phyloP scores from a whole-genome alignment of 2,113 vertebrate genomes.

The Trachemys scripta region DNA sequence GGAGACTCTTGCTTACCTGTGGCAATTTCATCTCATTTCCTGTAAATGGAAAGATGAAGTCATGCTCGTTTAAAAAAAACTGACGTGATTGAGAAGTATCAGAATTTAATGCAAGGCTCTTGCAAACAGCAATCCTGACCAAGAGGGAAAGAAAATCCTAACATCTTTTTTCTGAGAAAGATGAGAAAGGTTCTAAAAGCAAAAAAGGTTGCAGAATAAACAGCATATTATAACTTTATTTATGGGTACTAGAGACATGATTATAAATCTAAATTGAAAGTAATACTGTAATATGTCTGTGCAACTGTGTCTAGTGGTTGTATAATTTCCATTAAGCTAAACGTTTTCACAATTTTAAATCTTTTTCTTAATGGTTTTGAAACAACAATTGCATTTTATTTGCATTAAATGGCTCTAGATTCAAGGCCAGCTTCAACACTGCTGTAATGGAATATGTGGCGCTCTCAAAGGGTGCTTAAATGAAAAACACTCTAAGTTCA shows the following conservation, averaged over 20 bases:
- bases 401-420: not conserved
- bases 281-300: not conserved
- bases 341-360: not conserved
- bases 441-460: not conserved
- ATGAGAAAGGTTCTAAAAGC: not conserved
- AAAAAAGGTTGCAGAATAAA: not conserved
- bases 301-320: not conserved
- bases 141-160: not conserved
- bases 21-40: slow-evolving; percentile 11
- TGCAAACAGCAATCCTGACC: not conserved
- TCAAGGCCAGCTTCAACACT: not conserved
- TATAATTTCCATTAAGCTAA: not conserved
- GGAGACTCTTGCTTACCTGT: not conserved
- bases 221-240: not conserved
- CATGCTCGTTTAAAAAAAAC: not conserved
- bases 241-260: not conserved
- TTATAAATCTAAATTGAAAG: not conserved
- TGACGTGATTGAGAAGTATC: not conserved
- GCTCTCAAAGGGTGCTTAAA: not conserved
- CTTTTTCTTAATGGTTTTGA: not conserved
- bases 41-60: slow-evolving; percentile 15
- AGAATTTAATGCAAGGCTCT: not conserved
- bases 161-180: not conserved
- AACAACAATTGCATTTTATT: not conserved
- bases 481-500: not conserved